A percentile compares a stretch with the other conserved stretches of the same genome.
phyloP scores from a whole-genome alignment of 1,140 invertebrate genomes.

The Zaprionus capensis region DNA sequence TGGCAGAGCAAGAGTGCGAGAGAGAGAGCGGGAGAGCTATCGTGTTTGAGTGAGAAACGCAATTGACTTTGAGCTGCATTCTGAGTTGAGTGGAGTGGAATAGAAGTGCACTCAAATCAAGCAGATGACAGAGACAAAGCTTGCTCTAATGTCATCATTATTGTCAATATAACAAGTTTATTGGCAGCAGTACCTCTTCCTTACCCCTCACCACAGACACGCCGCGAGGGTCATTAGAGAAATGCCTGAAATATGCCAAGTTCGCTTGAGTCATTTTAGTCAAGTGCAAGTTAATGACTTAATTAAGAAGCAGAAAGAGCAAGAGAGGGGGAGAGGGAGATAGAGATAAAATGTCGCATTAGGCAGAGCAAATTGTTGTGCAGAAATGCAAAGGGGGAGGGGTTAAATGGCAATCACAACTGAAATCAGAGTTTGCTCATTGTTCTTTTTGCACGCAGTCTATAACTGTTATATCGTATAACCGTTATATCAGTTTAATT shows the following conservation, averaged over 20 bases:
- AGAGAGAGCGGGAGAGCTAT: constrained; percentile 9
- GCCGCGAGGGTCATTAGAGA: constrained; percentile 65
- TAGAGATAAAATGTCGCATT: constrained; percentile 14
- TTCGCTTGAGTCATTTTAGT: constrained; percentile 49
- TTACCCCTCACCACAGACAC: background rate
- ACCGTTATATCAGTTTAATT: background rate
- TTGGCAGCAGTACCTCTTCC: constrained; percentile 48
- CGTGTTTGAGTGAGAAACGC: background rate
- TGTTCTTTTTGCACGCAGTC: background rate
- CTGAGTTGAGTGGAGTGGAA: background rate
- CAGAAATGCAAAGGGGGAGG: constrained; percentile 50
- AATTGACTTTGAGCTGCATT: constrained; percentile 16
- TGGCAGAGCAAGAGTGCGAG: constrained; percentile 19
- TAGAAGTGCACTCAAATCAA: constrained; percentile 14
- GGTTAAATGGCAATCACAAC: constrained; percentile 18
- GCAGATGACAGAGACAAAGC: constrained; percentile 74
- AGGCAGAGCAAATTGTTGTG: constrained; percentile 54
- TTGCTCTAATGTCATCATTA: constrained; percentile 78
- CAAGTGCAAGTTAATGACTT: constrained; percentile 78
- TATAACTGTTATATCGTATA: background rate
- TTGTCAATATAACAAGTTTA: constrained; percentile 83
- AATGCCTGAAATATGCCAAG: constrained; percentile 60
- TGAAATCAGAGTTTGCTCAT: background rate
- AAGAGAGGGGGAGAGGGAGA: constrained; percentile 15
- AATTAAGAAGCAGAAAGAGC: constrained; percentile 59